Conservation (phyloP, 2,888 invertebrate genomes). For the Megastigmus dorsalis region DNA sequence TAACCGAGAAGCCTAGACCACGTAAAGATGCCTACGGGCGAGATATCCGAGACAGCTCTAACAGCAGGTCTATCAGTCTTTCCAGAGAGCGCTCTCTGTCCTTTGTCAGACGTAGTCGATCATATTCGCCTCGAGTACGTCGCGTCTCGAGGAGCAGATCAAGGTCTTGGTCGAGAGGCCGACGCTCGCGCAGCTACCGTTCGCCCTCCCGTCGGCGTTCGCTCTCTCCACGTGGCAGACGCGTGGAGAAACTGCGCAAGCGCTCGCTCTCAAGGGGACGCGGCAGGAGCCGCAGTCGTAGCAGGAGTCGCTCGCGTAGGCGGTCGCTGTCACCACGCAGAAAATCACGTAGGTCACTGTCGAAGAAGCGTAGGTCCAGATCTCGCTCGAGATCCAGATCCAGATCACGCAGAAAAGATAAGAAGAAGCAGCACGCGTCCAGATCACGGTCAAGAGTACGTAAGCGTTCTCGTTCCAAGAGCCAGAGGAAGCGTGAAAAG, state of each 20-base stretch:
- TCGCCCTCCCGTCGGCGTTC: slow-evolving; percentile 64
- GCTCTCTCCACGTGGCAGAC: slow-evolving; percentile 60
- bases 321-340: slow-evolving; percentile 52
- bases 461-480: slow-evolving; percentile 67
- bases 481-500: slow-evolving; percentile 68
- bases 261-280: slow-evolving; percentile 56
- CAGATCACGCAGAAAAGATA: no score
- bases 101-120: slow-evolving; percentile 61
- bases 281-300: slow-evolving; percentile 55
- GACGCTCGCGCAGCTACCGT: slow-evolving; percentile 64
- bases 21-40: slow-evolving; percentile 87
- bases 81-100: slow-evolving; percentile 69
- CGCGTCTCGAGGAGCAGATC: slow-evolving; percentile 57
- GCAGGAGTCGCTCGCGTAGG: slow-evolving; percentile 28
- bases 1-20: slow-evolving; percentile 81
- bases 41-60: slow-evolving; percentile 76
- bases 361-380: slow-evolving; percentile 60
- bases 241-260: slow-evolving; percentile 56
- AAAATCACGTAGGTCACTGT: slow-evolving; percentile 57
- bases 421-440: no score
- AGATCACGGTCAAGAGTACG: slow-evolving; percentile 49
- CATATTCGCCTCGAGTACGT: slow-evolving; percentile 29
- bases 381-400: slow-evolving; percentile 60
- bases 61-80: slow-evolving; percentile 62
- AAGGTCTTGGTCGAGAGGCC: slow-evolving; percentile 56